phyloP scores from a whole-genome alignment of 2,797 vertebrate species.

The Peromyscus aztecus region DNA sequence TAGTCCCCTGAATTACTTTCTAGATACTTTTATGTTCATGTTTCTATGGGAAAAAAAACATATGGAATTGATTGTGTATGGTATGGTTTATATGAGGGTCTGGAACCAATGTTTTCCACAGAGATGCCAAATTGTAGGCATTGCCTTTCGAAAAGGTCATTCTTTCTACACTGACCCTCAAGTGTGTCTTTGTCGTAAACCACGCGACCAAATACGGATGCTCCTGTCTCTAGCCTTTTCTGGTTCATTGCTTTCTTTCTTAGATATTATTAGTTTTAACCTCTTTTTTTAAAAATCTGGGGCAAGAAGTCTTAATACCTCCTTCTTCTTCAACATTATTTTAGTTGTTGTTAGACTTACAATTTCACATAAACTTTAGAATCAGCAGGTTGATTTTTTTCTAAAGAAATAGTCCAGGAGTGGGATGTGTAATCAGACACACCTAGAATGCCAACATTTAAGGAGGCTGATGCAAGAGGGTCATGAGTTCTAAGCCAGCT shows the following conservation, averaged over 20 bases:
- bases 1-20: neutral
- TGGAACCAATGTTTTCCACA: constrained; percentile 4
- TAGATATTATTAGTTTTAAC: constrained; percentile 12
- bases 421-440: neutral
- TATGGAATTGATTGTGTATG: constrained; percentile 1
- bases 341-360: neutral
- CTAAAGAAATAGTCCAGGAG: neutral
- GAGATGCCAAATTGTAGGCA: neutral
- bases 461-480: neutral
- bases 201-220: neutral
- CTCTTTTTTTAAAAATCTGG: neutral
- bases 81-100: neutral
- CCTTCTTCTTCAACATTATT: constrained; percentile 43
- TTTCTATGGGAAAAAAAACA: neutral
- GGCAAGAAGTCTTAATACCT: neutral
- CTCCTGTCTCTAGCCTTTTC: constrained; percentile 21
- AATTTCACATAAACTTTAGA: constrained; percentile 42
- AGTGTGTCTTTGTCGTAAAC: neutral
- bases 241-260: neutral
- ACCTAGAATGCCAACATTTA: neutral
- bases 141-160: neutral
- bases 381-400: neutral
- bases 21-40: constrained; percentile 13
- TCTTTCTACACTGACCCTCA: constrained; percentile 8
- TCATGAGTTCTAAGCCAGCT: neutral